phyloP scores from a whole-genome alignment of 1,140 invertebrate species.

The Eciton burchellii region DNA sequence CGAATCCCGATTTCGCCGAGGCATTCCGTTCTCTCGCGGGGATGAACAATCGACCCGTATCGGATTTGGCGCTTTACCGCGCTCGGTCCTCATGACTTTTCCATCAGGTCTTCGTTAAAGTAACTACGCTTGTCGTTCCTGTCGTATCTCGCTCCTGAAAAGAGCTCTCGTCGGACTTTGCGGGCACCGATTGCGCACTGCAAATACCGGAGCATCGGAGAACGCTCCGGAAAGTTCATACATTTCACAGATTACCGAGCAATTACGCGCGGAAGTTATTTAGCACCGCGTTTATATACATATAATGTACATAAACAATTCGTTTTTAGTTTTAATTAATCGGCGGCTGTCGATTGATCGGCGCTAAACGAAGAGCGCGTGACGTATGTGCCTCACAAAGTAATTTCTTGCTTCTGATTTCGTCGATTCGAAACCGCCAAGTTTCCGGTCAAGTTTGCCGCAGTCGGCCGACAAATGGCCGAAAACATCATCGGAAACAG shows the following conservation, averaged over 20 bases:
- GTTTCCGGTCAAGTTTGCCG: too few relatives aligned
- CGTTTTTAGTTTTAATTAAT: too few relatives aligned
- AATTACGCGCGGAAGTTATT: too few relatives aligned
- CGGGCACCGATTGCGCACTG: not conserved
- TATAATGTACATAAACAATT: too few relatives aligned
- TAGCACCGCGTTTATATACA: too few relatives aligned
- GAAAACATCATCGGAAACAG: too few relatives aligned
- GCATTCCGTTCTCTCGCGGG: constrained; percentile 11
- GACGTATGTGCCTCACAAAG: too few relatives aligned
- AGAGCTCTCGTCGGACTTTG: not conserved
- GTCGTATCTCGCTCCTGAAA: not conserved
- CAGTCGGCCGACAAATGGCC: too few relatives aligned
- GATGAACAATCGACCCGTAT: constrained; percentile 29
- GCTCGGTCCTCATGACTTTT: constrained; percentile 5
- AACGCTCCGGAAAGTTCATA: not conserved
- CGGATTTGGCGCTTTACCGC: constrained; percentile 26
- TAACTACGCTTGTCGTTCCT: constrained; percentile 9
- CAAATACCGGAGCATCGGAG: not conserved
- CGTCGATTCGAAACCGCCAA: too few relatives aligned
- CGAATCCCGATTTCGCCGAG: not conserved
- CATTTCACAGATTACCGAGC: not conserved
- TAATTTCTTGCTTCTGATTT: too few relatives aligned
- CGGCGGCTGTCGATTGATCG: too few relatives aligned
- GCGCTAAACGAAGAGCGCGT: too few relatives aligned
- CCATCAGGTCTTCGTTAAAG: constrained; percentile 26